Conservation (phyloP, 2,888 invertebrate species). For the Hymenopus coronatus region DNA sequence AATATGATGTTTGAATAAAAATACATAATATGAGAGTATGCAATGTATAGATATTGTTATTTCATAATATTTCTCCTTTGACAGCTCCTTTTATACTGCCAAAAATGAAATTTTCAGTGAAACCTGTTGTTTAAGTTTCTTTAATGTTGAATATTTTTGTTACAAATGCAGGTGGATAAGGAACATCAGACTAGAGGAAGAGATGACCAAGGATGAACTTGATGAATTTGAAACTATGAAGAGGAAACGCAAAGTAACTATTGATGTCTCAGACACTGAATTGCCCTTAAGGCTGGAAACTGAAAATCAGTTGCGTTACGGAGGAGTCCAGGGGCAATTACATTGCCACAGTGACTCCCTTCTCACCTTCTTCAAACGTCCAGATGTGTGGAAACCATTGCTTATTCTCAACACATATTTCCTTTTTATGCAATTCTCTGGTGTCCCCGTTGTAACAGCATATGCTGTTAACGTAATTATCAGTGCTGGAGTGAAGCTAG, state of each 20-base stretch:
- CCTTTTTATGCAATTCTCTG: constrained; percentile 59
- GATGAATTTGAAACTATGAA: neutral
- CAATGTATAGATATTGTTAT: too few relatives aligned
- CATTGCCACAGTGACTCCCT: neutral
- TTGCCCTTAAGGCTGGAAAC: neutral
- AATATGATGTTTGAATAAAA: too few relatives aligned
- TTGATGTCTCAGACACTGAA: neutral
- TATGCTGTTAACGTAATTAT: constrained; percentile 55
- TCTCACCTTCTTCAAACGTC: constrained; percentile 33
- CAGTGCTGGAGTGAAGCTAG: constrained; percentile 49
- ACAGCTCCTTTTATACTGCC: too few relatives aligned
- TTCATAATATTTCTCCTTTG: too few relatives aligned
- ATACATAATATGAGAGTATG: too few relatives aligned
- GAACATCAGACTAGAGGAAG: neutral
- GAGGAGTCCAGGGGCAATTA: neutral
- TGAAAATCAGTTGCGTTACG: neutral
- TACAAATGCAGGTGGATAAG: neutral
- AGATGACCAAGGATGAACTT: neutral
- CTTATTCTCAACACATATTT: constrained; percentile 51
- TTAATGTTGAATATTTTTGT: neutral
- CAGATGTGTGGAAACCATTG: constrained; percentile 51
- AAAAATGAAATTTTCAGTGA: neutral
- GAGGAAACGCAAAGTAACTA: neutral
- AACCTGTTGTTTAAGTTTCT: neutral
- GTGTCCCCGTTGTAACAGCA: constrained; percentile 55